Evolutionary conservation across 2,113 vertebrate genomes (phyloP).

Genomic region (Hypocryptadius cinnamomeus): DNA sequence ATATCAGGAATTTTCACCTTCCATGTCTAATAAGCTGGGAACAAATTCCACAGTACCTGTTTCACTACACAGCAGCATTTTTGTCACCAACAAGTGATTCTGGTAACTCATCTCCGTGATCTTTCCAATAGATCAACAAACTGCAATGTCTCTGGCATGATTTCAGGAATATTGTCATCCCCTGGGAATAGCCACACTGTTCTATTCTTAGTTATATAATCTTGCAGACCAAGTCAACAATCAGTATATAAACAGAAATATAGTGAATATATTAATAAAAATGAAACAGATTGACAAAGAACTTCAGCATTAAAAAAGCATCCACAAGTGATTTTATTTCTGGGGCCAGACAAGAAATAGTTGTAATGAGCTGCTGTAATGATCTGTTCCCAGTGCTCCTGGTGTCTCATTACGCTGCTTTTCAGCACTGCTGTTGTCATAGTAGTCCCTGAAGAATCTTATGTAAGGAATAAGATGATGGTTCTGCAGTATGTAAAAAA

Average conservation of each 20-base stretch:
- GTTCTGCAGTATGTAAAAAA: not conserved
- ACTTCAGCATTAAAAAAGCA: not conserved
- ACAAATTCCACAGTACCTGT: not conserved
- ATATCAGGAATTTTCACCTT: not conserved
- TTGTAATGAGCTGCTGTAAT: not conserved
- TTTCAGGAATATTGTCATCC: not conserved
- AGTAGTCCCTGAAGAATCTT: conserved; percentile 42
- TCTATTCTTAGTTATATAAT: not conserved
- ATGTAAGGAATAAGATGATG: conserved; percentile 16
- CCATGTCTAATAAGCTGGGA: not conserved
- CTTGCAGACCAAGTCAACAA: not conserved
- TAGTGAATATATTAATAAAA: not conserved
- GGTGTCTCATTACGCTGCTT: not conserved
- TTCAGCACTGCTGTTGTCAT: conserved; percentile 39
- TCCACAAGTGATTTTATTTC: not conserved
- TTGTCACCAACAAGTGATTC: not conserved
- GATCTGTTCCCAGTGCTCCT: not conserved
- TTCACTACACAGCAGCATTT: not conserved
- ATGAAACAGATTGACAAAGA: not conserved
- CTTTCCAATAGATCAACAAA: not conserved
- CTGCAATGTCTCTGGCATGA: not conserved
- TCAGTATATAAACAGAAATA: not conserved
- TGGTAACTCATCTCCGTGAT: not conserved
- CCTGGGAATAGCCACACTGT: not conserved
- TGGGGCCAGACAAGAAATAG: not conserved